phyloP scores from a whole-genome alignment of 2,888 invertebrate genomes.

The Hedychridium roseum region DNA sequence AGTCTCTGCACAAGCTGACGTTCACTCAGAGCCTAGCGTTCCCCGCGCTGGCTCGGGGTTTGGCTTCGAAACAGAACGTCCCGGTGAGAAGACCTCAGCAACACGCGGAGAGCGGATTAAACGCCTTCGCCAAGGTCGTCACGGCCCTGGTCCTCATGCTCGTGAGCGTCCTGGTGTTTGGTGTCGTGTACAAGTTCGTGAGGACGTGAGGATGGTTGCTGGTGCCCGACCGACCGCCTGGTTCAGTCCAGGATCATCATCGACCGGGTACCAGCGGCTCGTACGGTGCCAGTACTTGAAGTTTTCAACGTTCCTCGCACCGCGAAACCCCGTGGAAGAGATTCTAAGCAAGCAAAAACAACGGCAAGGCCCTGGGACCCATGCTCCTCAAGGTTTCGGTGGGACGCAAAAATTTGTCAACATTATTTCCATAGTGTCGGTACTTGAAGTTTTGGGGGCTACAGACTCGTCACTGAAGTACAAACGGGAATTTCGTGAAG shows the following conservation, averaged over 20 bases:
- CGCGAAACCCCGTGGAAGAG: too few species aligned
- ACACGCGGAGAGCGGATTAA: conserved; percentile 72
- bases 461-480: too few species aligned
- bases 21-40: conserved; percentile 79
- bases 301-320: too few species aligned
- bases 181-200: conserved; percentile 78
- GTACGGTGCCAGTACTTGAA: conserved; percentile 20
- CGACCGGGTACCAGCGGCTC: conserved; percentile 25
- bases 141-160: conserved; percentile 75
- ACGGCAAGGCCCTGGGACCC: too few species aligned
- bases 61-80: conserved; percentile 70
- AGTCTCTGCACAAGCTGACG: conserved; percentile 76
- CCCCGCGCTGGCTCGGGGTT: conserved; percentile 74
- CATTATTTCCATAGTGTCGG: too few species aligned
- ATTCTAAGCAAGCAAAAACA: too few species aligned
- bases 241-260: conserved; percentile 30
- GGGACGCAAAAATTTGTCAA: too few species aligned
- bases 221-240: conserved; percentile 65
- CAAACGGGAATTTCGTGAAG: too few species aligned
- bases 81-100: conserved; percentile 69
- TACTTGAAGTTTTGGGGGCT: too few species aligned
- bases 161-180: conserved; percentile 76
- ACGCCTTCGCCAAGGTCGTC: conserved; percentile 76
- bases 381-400: too few species aligned
- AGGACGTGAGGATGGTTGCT: conserved; percentile 81